Base-by-base conservation (phyloP, 2,113 vertebrate species). In the Cottus gobio region DNA sequence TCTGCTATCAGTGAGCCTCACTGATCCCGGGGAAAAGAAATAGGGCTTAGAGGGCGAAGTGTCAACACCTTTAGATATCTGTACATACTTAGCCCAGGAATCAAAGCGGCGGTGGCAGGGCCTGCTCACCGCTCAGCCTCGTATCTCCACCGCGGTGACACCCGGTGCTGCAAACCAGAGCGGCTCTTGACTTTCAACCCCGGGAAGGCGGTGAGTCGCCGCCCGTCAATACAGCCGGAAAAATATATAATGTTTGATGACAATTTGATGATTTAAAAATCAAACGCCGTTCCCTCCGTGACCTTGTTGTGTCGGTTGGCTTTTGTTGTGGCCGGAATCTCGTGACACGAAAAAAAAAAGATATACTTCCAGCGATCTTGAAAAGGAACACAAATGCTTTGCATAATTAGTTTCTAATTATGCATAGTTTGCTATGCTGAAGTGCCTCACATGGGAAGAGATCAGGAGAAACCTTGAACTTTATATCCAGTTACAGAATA, bases 1-100 rank as follows among this genome's bases (percentile, higher is more conserved):
- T 92, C 90, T 92, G 89, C 83, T 93, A 93, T 93, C 91, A 86
- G 87, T 90, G 89, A 92, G 91, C 79, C 83, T 83, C 70, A 74
- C 90, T 93, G 91, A 93, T 91, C 90, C 87, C 83, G n/a, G 69
- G 73, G 80, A 88, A 91, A 90, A 91, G 84, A 91, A 92, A 92
- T 84, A 48, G 79, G 91, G 79, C 89, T 93, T 90, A 90, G 89
- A 91, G 90, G 91, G 89, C 79, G 75, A 91, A 89, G 89, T 92
- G 88, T 91, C 91, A 93, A 92, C 91, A 92, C 91, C 92, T 91
- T 91, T 87, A 88, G 90, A 93, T 93, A 91, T 93, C 87, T 91
- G 90, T 89, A 92, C 90, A 92, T 85, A 92, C 91, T 93, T 93
- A 92, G 89, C 84, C 81, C 85, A 65, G 82, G 87, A 93, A 92